A percentile compares a stretch with the other conserved stretches of the same genome.
These are phyloP conservation scores for Popillia japonica DNA, from an alignment of 1,140 invertebrate species.

Conservation along the genomic window DNA sequence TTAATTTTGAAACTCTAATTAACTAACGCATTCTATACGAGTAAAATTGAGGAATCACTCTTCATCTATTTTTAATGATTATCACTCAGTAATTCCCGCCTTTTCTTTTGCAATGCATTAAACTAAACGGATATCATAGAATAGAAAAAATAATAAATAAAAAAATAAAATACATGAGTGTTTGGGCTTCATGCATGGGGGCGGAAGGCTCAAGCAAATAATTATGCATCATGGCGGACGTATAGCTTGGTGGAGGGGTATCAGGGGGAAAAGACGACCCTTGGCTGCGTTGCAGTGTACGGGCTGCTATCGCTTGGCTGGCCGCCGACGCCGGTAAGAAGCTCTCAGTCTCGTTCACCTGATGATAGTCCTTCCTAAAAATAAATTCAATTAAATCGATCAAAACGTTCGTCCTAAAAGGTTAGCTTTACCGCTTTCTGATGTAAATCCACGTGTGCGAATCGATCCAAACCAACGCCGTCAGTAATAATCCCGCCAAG, in stretches of 20 bases:
- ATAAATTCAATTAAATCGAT: slow-evolving; percentile 33
- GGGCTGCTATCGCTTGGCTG: slow-evolving; percentile 70
- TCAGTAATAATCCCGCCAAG: slow-evolving; percentile 86
- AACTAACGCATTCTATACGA: too few species aligned
- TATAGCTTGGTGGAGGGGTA: slow-evolving; percentile 60
- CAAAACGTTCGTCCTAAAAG: too few species aligned
- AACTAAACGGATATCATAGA: background rate
- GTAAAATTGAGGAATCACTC: too few species aligned
- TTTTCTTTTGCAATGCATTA: background rate
- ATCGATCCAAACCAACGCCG: slow-evolving; percentile 90
- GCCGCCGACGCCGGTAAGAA: slow-evolving; percentile 68
- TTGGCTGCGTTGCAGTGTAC: slow-evolving; percentile 65
- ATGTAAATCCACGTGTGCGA: slow-evolving; percentile 97
- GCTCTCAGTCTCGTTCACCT: slow-evolving; percentile 78
- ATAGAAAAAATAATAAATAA: slow-evolving; percentile 41
- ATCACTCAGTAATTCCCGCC: background rate
- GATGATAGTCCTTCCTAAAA: slow-evolving; percentile 73
- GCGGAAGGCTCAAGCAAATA: slow-evolving; percentile 50
- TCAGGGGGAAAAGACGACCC: slow-evolving; percentile 60
- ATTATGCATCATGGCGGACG: slow-evolving; percentile 58
- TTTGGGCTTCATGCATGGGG: slow-evolving; percentile 54
- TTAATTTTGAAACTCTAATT: too few species aligned
- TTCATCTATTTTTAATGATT: too few species aligned
- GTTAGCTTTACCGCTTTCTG: slow-evolving; percentile 75
- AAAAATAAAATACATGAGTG: slow-evolving; percentile 53